These are phyloP conservation scores for Mesorhabditis spiculigera DNA, from an alignment of 2,888 invertebrate species.

Conservation along the genomic window DNA sequence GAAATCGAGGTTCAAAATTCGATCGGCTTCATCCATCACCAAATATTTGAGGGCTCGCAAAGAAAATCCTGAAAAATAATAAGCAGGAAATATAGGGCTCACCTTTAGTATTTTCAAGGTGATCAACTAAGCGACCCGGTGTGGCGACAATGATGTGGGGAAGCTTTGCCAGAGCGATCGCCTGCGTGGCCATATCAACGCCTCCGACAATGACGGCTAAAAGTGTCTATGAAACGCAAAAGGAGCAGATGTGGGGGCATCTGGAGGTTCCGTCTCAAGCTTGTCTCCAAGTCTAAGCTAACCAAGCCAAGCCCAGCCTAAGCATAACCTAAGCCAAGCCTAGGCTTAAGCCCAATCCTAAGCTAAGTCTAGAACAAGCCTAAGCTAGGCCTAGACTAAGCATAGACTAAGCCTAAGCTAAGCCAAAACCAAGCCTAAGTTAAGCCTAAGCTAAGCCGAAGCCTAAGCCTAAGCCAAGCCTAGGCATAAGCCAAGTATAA, in stretches of 20 bases:
- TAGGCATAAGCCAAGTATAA: no score
- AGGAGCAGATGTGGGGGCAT: not conserved
- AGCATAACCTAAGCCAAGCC: no score
- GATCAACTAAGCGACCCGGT: slow-evolving; percentile 63
- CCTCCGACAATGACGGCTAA: slow-evolving; percentile 91
- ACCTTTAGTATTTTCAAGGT: slow-evolving; percentile 87
- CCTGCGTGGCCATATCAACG: slow-evolving; percentile 95
- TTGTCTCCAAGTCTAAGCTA: no score
- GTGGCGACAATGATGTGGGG: slow-evolving; percentile 94
- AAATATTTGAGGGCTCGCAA: slow-evolving; percentile 74
- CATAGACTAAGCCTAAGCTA: no score
- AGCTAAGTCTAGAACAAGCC: no score
- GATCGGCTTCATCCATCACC: slow-evolving; percentile 98
- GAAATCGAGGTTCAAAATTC: slow-evolving; percentile 98
- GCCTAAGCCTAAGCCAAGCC: no score
- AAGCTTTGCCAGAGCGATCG: slow-evolving; percentile 83
- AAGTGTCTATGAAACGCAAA: slow-evolving; percentile 19
- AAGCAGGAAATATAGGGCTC: no score
- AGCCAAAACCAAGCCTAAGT: no score
- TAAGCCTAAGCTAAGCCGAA: no score
- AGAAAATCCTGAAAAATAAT: slow-evolving; percentile 73
- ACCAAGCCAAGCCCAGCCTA: no score
- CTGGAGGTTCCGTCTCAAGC: not conserved
- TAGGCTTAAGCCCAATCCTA: not conserved
- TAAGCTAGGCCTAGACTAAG: no score